phyloP scores from a whole-genome alignment of 2,113 vertebrate species.

The Phycodurus eques region DNA sequence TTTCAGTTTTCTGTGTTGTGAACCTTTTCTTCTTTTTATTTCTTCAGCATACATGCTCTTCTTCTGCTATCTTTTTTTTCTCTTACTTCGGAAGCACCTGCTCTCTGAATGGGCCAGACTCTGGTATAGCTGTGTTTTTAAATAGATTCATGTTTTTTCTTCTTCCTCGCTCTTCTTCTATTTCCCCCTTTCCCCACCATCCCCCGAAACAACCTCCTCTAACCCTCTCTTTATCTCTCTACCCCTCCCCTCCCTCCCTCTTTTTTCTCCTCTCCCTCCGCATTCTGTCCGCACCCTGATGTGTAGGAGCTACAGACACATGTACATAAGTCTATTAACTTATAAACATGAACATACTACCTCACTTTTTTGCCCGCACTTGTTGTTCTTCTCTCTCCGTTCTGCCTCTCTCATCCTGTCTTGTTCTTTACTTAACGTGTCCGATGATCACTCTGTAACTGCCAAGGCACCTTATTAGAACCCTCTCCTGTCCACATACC shows the following conservation, averaged over 20 bases:
- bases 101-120: slow-evolving; percentile 69
- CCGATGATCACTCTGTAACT: slow-evolving; percentile 66
- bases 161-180: slow-evolving; percentile 69
- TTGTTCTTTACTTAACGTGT: slow-evolving; percentile 66
- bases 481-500: slow-evolving; percentile 61
- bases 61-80: background rate
- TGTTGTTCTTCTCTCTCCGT: slow-evolving; percentile 49
- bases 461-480: slow-evolving; percentile 58
- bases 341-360: slow-evolving; percentile 74
- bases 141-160: slow-evolving; percentile 77
- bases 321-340: slow-evolving; percentile 76
- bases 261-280: slow-evolving; percentile 59
- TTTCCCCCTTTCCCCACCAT: slow-evolving; percentile 51
- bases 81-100: slow-evolving; percentile 53
- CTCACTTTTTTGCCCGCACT: slow-evolving; percentile 69
- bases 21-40: slow-evolving; percentile 18
- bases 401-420: slow-evolving; percentile 71
- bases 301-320: slow-evolving; percentile 73
- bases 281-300: slow-evolving; percentile 73
- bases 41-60: background rate
- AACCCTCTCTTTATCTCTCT: slow-evolving; percentile 66
- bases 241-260: slow-evolving; percentile 48
- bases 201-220: slow-evolving; percentile 55
- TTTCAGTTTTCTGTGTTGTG: slow-evolving; percentile 60
- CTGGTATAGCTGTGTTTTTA: slow-evolving; percentile 70